phyloP scores from a whole-genome alignment of 23 tunicate genomes.

The Halocynthia roretzi region DNA sequence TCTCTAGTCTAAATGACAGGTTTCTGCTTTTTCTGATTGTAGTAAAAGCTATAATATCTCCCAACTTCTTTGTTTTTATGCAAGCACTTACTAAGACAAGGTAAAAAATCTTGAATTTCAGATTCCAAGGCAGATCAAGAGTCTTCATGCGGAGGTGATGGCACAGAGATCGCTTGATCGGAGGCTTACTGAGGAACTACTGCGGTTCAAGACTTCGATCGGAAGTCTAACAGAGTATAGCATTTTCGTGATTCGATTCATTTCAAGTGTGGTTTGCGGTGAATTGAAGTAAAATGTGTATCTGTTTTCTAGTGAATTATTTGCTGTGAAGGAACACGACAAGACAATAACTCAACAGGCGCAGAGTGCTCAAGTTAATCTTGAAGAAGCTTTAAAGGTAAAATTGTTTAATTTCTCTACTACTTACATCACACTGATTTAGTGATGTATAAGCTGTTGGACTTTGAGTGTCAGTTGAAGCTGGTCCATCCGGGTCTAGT shows the following conservation, averaged over 20 bases:
- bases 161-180: conserved; percentile 95
- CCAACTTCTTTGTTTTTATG: neutral
- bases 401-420: neutral
- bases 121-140: conserved; percentile 88
- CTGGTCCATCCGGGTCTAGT: no score
- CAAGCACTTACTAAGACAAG: neutral
- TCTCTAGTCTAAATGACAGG: neutral
- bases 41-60: neutral
- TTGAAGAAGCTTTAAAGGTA: conserved; percentile 25
- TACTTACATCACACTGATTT: no score
- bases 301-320: conserved; percentile 21
- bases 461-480: no score
- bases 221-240: conserved; percentile 62
- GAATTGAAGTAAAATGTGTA: neutral
- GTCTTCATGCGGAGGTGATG: conserved; percentile 90
- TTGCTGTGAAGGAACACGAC: conserved; percentile 42
- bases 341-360: conserved; percentile 30
- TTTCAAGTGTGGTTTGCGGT: neutral
- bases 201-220: conserved; percentile 78
- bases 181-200: conserved; percentile 76
- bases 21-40: neutral
- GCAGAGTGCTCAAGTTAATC: conserved; percentile 31
- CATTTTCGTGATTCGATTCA: neutral
- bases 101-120: conserved; percentile 6
- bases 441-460: no score